Evolutionary conservation across 2,113 vertebrate species (phyloP).

Genomic region (Perca flavescens): DNA sequence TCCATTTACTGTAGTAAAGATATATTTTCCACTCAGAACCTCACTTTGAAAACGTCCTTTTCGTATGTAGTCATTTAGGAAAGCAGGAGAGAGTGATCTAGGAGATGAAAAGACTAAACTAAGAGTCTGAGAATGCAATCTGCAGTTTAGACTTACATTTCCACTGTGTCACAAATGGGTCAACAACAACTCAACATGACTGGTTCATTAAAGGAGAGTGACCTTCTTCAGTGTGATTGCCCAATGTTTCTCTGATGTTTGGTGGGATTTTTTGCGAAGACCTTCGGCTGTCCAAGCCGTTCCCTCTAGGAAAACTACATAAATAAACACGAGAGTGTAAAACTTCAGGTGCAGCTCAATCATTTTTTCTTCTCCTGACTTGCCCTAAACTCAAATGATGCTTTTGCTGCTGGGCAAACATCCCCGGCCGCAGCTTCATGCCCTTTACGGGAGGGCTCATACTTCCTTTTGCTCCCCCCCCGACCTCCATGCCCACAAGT

Average conservation of each 20-base stretch:
- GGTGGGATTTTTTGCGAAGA: background rate
- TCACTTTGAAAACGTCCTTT: background rate
- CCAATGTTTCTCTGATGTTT: constrained; percentile 9
- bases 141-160: background rate
- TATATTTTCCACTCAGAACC: background rate
- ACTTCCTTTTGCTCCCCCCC: constrained; percentile 37
- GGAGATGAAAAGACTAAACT: background rate
- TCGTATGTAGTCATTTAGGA: background rate
- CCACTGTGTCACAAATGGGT: constrained; percentile 1
- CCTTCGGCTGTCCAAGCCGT: background rate
- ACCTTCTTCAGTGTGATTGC: constrained; percentile 15
- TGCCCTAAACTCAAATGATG: constrained; percentile 53
- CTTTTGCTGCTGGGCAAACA: constrained; percentile 56
- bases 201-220: constrained; percentile 16
- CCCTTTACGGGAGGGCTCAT: constrained; percentile 34
- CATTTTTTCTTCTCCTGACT: constrained; percentile 45
- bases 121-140: constrained; percentile 29
- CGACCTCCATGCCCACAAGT: constrained; percentile 53
- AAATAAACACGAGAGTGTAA: constrained; percentile 39
- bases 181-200: background rate
- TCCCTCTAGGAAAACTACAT: constrained; percentile 52
- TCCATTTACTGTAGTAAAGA: background rate
- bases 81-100: background rate
- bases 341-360: constrained; percentile 60
- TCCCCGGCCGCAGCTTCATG: constrained; percentile 19